Conservation (phyloP, 2,888 invertebrate genomes). For the Crocallis elinguaria region DNA sequence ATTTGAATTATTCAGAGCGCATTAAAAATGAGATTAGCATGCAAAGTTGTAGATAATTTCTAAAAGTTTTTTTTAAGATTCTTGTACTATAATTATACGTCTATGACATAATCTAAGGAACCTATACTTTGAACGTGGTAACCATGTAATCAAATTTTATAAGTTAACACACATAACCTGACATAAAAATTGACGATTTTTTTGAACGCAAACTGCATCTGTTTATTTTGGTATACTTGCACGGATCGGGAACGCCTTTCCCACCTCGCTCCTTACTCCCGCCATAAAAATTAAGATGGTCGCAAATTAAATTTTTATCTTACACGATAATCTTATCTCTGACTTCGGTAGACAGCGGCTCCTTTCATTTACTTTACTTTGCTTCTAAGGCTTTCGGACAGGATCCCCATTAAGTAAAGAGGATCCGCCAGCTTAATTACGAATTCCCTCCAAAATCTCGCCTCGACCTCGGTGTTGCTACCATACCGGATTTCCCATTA, state of each 20-base stretch:
- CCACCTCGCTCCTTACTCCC: slow-evolving; percentile 22
- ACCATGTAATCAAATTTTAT: no score
- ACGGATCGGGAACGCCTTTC: not conserved
- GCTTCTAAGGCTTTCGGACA: slow-evolving; percentile 67
- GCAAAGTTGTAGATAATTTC: no score
- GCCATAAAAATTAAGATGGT: slow-evolving; percentile 47
- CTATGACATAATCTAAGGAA: no score
- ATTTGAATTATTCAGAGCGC: no score
- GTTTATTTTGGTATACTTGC: not conserved
- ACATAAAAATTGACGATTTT: not conserved
- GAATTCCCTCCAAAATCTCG: slow-evolving; percentile 81
- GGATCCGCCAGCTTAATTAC: slow-evolving; percentile 80
- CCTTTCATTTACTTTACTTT: slow-evolving; percentile 66
- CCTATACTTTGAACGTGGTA: no score
- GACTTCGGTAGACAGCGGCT: slow-evolving; percentile 50
- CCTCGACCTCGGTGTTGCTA: slow-evolving; percentile 41
- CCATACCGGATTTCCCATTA: slow-evolving; percentile 5
- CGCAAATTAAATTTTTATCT: slow-evolving; percentile 61
- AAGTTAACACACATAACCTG: no score
- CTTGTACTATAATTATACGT: no score
- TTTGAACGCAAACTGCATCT: not conserved
- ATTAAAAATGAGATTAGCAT: no score
- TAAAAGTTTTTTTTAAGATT: no score
- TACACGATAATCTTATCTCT: slow-evolving; percentile 62
- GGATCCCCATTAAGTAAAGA: slow-evolving; percentile 76